A percentile compares a stretch with the other conserved stretches of the same genome.
Conservation (phyloP, 2,113 vertebrate species). For the Ictalurus punctatus region DNA sequence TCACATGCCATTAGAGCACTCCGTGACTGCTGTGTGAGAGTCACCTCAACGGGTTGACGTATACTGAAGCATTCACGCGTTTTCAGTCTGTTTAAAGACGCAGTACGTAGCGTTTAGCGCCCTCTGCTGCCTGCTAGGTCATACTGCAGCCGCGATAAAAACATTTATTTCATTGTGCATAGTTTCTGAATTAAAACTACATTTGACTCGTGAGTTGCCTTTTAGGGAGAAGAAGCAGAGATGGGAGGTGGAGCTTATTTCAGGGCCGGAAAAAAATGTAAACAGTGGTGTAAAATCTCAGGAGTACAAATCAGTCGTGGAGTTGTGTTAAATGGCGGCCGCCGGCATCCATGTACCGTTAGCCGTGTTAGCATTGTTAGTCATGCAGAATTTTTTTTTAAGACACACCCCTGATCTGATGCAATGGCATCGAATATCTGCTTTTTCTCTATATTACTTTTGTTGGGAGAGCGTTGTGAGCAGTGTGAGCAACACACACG, state of each 20-base stretch:
- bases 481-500: background rate
- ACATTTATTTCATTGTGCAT: background rate
- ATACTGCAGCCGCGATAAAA: background rate
- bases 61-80: too few relatives aligned
- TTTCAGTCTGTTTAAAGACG: background rate
- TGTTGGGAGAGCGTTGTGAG: background rate
- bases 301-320: background rate
- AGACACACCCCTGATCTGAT: background rate
- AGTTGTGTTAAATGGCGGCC: slow-evolving; percentile 19
- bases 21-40: background rate
- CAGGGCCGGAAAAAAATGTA: background rate
- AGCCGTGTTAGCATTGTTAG: background rate
- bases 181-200: background rate
- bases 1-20: background rate
- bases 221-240: background rate
- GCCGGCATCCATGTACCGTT: slow-evolving; percentile 15
- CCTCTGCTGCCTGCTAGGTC: background rate
- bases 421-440: background rate
- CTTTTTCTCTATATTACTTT: background rate
- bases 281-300: background rate
- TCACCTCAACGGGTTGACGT: background rate
- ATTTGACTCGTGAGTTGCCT: background rate
- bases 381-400: too few relatives aligned
- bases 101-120: background rate
- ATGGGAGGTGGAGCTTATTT: background rate